Evolutionary conservation across 2,797 vertebrate species (phyloP).

Genomic region (Chrosomus eos): DNA sequence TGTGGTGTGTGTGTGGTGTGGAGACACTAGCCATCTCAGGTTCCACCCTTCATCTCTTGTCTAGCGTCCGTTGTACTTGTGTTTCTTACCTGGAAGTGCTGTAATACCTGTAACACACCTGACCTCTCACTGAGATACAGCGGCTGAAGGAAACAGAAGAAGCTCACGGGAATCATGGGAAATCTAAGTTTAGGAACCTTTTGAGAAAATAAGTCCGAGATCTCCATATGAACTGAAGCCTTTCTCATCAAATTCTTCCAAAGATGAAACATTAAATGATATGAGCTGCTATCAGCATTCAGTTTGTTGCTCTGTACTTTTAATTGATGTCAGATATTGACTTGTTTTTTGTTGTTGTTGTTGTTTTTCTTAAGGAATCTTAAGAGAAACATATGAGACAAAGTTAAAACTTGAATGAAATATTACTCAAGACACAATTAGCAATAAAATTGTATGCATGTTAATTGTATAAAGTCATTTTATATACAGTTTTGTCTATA

Average conservation of each 20-base stretch:
- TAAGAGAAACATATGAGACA: background rate
- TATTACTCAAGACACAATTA: background rate
- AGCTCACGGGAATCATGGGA: background rate
- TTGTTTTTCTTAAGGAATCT: too few relatives aligned
- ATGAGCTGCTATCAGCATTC: background rate
- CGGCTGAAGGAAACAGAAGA: background rate
- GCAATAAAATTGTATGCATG: background rate
- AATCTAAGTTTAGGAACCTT: background rate
- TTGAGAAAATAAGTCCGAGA: background rate
- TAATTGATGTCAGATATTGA: background rate
- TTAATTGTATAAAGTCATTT: background rate
- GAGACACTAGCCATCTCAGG: background rate
- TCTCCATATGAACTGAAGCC: background rate
- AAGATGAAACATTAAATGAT: background rate
- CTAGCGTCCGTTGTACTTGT: background rate
- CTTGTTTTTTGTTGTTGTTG: too few relatives aligned
- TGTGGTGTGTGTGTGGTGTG: background rate
- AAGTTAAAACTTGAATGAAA: background rate
- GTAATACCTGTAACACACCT: background rate
- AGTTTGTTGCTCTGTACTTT: background rate
- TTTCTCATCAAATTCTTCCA: background rate
- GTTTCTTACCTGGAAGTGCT: background rate
- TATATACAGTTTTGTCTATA: background rate
- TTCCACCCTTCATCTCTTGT: conserved; percentile 14
- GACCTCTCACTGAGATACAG: background rate